Conservation (phyloP, 2,113 vertebrate species). For the Coptodon bakossiorum region DNA sequence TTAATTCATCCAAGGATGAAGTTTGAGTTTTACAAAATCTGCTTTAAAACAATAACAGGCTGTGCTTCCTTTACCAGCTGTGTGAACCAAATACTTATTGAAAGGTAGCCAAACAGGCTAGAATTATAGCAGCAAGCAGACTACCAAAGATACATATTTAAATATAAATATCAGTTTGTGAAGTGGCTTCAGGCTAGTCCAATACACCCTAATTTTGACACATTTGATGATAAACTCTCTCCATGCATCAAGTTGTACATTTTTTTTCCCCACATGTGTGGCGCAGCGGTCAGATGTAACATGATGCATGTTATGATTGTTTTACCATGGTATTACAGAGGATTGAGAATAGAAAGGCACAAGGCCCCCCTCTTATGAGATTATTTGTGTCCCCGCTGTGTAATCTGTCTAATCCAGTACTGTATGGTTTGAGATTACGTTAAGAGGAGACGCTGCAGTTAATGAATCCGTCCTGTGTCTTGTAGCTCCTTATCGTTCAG, state of each 20-base stretch:
- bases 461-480: conserved; percentile 42
- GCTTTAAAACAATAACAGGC: background rate
- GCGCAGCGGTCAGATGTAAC: conserved; percentile 13
- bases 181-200: background rate
- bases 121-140: background rate
- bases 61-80: background rate
- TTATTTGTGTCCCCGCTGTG: conserved; percentile 46
- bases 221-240: background rate
- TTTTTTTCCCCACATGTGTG: background rate
- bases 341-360: conserved; percentile 14
- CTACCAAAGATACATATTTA: background rate
- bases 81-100: background rate
- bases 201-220: background rate
- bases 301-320: conserved; percentile 19
- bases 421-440: conserved; percentile 50
- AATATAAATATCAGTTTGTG: background rate
- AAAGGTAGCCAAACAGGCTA: background rate
- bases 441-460: conserved; percentile 36
- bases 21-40: background rate
- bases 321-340: conserved; percentile 29
- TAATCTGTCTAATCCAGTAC: conserved; percentile 65
- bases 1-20: background rate
- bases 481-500: conserved; percentile 4
- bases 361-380: conserved; percentile 37
- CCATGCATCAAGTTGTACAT: conserved; percentile 2